Evolutionary conservation across 2,888 invertebrate genomes (phyloP).

Genomic region (Ligdia adustata): DNA sequence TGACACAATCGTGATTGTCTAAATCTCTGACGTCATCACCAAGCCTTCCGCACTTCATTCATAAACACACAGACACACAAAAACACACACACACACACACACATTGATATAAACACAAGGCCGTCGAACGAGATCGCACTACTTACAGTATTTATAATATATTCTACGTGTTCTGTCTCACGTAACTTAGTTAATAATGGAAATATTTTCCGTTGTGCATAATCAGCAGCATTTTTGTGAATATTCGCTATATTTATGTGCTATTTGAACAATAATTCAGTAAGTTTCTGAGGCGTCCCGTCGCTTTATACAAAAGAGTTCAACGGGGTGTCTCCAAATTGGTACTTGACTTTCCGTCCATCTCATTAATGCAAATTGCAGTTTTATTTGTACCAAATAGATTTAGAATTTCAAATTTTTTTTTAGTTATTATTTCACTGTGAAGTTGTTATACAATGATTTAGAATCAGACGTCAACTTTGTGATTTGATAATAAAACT

Average conservation of each 20-base stretch:
- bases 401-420: neutral
- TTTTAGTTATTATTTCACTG: no score
- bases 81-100: constrained; percentile 12
- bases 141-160: neutral
- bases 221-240: constrained; percentile 12
- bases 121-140: constrained; percentile 5
- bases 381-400: neutral
- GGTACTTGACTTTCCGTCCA: neutral
- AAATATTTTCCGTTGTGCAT: constrained; percentile 16
- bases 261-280: constrained; percentile 7
- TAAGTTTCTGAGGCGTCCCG: constrained; percentile 2
- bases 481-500: no score
- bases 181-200: constrained; percentile 19
- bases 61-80: constrained; percentile 35
- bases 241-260: constrained; percentile 3
- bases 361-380: constrained; percentile 4
- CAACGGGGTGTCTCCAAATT: constrained; percentile 22
- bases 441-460: no score
- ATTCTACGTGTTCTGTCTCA: constrained; percentile 16
- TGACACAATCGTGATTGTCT: constrained; percentile 27
- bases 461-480: no score
- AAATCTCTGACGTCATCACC: constrained; percentile 41
- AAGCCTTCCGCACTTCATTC: constrained; percentile 53
- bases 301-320: constrained; percentile 42
- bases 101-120: constrained; percentile 13